Percentiles rank a stretch among this genome's conserved stretches.
Evolutionary conservation across 23 tunicate genomes (phyloP).

Genomic region (Aplidium turbinatum): DNA sequence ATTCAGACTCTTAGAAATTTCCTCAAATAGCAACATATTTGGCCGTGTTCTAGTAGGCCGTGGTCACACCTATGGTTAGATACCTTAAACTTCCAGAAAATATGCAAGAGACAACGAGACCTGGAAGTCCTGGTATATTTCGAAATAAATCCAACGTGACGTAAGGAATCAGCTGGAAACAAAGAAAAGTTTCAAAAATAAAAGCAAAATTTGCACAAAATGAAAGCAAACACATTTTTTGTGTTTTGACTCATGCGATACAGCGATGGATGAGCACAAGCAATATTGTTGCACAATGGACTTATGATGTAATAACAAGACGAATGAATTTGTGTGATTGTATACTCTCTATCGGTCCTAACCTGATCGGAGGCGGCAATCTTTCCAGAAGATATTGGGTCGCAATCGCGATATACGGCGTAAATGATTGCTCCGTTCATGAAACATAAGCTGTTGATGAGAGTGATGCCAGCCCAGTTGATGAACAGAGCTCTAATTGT

Average conservation of each 20-base stretch:
- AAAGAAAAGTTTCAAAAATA: neutral
- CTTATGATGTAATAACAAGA: neutral
- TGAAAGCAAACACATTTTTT: neutral
- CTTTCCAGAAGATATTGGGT: slow-evolving; percentile 56
- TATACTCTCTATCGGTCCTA: neutral
- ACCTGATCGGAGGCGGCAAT: slow-evolving; percentile 74
- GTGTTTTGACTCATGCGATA: neutral
- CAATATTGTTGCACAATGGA: neutral
- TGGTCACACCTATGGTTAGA: too few relatives aligned
- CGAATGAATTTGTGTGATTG: neutral
- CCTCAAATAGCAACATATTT: too few relatives aligned
- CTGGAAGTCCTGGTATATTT: slow-evolving; percentile 67
- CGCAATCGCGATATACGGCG: slow-evolving; percentile 68
- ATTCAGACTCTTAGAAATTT: too few relatives aligned
- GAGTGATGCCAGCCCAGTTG: slow-evolving; percentile 50
- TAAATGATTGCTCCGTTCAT: slow-evolving; percentile 64
- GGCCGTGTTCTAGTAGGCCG: too few relatives aligned
- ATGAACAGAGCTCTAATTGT: slow-evolving; percentile 47
- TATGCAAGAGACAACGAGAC: slow-evolving; percentile 68
- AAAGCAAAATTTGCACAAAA: neutral
- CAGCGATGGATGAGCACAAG: neutral
- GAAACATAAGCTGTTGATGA: slow-evolving; percentile 46
- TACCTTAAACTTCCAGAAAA: slow-evolving; percentile 87
- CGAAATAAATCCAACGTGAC: slow-evolving; percentile 47
- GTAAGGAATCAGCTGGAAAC: slow-evolving; percentile 56